Conservation (phyloP, 2,113 vertebrate genomes). For the Guaruba guarouba region DNA sequence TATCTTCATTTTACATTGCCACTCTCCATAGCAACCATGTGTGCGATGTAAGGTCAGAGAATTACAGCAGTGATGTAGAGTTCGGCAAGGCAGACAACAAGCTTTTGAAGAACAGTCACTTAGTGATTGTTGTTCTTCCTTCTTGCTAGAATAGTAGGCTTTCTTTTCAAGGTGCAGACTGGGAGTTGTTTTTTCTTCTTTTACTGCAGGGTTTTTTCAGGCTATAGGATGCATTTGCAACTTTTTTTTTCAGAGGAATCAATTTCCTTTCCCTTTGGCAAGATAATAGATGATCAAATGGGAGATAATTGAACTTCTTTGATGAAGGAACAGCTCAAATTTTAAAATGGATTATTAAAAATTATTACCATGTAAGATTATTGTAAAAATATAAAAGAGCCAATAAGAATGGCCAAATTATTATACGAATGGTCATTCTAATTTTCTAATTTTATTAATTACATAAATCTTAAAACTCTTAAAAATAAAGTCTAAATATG, state of each 20-base stretch:
- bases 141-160: background rate
- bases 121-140: background rate
- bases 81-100: background rate
- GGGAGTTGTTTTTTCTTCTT: background rate
- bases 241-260: background rate
- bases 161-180: background rate
- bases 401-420: background rate
- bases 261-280: background rate
- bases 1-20: background rate
- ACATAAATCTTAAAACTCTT: background rate
- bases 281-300: background rate
- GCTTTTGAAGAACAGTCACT: background rate
- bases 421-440: background rate
- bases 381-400: background rate
- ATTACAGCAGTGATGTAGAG: accelerated
- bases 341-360: background rate
- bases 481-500: background rate
- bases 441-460: background rate
- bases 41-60: accelerated
- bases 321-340: background rate
- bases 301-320: background rate
- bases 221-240: background rate
- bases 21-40: background rate
- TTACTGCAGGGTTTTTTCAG: background rate
- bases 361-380: background rate